A percentile compares a stretch with the other conserved stretches of the same genome.
Conservation (phyloP, 2,888 invertebrate species). For the Nephrocerus scutellatus region DNA sequence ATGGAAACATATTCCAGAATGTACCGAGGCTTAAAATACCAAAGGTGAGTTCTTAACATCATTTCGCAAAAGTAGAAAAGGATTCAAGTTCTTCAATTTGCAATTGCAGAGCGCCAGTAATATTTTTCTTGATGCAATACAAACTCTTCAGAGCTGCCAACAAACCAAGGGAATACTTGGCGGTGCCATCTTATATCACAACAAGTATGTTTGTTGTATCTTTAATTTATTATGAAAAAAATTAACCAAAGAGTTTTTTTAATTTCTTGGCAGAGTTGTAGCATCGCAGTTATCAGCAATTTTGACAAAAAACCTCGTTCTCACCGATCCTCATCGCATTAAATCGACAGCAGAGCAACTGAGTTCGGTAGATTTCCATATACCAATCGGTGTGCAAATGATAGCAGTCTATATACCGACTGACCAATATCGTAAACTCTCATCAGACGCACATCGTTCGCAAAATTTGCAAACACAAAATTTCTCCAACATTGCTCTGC, state of each 20-base stretch:
- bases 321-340: constrained; percentile 77
- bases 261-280: constrained; percentile 58
- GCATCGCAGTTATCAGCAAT: constrained; percentile 69
- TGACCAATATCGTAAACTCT: constrained; percentile 54
- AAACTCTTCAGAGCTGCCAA: constrained; percentile 77
- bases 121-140: constrained; percentile 79
- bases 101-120: constrained; percentile 71
- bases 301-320: constrained; percentile 69
- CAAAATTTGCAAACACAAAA: constrained; percentile 44
- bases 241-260: constrained; percentile 4
- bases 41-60: constrained; percentile 53
- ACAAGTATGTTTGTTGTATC: constrained; percentile 63
- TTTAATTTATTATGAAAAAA: too few species aligned
- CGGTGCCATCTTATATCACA: constrained; percentile 79
- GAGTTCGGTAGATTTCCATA: constrained; percentile 54
- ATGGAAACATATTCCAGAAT: constrained; percentile 76
- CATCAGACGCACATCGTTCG: constrained; percentile 47
- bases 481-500: constrained; percentile 31
- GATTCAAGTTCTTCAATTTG: constrained; percentile 4
- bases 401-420: constrained; percentile 67
- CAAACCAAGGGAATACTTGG: constrained; percentile 72
- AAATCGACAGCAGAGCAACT: constrained; percentile 69
- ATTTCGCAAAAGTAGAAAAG: background rate
- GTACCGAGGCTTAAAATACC: constrained; percentile 74
- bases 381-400: constrained; percentile 76